Percentiles rank a stretch among this genome's conserved stretches.
These are phyloP conservation scores for Micropoecilia bifurca DNA, from an alignment of 2,797 vertebrate genomes.

Conservation along the genomic window DNA sequence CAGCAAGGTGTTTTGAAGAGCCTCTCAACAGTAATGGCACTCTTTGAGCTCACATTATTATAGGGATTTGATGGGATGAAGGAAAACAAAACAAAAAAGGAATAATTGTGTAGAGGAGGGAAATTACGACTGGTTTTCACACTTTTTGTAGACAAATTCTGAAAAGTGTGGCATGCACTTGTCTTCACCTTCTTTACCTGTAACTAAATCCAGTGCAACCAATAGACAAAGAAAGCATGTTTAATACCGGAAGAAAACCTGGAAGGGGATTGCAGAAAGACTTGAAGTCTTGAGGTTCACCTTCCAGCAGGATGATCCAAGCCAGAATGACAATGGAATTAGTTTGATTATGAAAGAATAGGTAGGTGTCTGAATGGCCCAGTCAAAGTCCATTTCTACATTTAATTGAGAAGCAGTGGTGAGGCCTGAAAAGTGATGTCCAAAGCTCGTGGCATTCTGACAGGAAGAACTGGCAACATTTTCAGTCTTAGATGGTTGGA, in stretches of 20 bases:
- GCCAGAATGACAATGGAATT: neutral
- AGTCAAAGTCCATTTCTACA: neutral
- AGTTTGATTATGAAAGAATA: neutral
- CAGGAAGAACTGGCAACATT: neutral
- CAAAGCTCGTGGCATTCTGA: neutral
- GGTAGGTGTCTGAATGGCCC: neutral
- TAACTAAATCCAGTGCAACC: neutral
- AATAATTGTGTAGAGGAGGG: neutral
- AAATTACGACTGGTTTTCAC: neutral
- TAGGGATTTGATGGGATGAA: neutral
- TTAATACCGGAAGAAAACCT: neutral
- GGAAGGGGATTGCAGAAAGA: neutral
- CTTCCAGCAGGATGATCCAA: neutral
- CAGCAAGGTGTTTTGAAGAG: neutral
- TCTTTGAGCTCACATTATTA: neutral
- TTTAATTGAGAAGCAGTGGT: neutral
- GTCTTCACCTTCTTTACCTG: neutral
- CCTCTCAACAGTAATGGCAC: neutral
- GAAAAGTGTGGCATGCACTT: neutral
- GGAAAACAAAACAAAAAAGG: neutral
- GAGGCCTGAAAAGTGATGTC: neutral
- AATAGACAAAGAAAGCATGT: neutral
- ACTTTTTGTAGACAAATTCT: neutral
- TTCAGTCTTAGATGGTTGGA: neutral
- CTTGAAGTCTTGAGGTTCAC: neutral